Conservation (phyloP, 1,140 invertebrate genomes). For the Sycobia sp. region DNA sequence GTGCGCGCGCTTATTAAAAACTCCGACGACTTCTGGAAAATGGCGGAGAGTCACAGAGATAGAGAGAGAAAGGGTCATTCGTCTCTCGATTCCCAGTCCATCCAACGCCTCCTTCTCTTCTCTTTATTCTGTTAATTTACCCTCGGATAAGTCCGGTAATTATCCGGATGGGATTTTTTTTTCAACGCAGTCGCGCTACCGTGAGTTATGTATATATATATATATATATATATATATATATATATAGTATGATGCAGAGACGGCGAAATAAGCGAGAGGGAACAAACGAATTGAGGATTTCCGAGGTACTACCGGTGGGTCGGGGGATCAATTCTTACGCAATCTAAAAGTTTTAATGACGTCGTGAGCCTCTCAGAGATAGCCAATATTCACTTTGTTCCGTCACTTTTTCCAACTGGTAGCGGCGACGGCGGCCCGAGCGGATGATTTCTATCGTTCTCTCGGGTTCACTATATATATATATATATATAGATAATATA, state of each 20-base stretch:
- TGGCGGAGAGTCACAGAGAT: no score
- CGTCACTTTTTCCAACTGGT: constrained; percentile 56
- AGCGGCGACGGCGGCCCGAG: no score
- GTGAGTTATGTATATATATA: no score
- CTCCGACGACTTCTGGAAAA: no score
- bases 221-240: no score
- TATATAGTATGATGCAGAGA: no score
- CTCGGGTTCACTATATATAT: constrained; percentile 28
- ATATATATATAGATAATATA: no score
- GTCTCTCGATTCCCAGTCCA: no score
- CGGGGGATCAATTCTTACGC: constrained; percentile 56
- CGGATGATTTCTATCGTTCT: no score
- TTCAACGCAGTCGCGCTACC: background rate
- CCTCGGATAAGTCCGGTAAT: constrained; percentile 45
- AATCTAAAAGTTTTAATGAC: constrained; percentile 63
- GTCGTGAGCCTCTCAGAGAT: constrained; percentile 53
- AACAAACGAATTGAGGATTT: no score
- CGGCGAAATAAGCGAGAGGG: constrained; percentile 26
- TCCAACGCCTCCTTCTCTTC: background rate
- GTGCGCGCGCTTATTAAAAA: no score
- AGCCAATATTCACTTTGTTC: constrained; percentile 60
- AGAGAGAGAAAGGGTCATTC: background rate
- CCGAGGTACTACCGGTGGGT: no score
- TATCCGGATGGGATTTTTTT: constrained; percentile 43
- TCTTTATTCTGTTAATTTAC: constrained; percentile 41